A percentile compares a stretch with the other conserved stretches of the same genome.
Conservation (phyloP, 2,888 invertebrate genomes). For the Synanthedon formicaeformis region DNA sequence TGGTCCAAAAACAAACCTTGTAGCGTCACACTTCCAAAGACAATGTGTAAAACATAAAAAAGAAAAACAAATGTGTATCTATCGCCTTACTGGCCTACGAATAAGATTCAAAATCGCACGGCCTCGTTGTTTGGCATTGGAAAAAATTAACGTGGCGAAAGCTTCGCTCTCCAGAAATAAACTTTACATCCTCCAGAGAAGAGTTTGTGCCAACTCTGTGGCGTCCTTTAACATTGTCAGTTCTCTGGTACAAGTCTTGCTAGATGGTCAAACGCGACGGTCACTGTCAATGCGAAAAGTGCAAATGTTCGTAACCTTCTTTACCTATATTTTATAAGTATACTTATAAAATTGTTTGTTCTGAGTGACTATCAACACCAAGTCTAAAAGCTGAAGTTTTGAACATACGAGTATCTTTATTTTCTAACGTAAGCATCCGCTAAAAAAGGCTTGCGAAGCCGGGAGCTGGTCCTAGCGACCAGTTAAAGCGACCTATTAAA, state of each 20-base stretch:
- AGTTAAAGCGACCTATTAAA: no score
- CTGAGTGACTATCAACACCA: no score
- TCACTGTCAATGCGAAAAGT: constrained; percentile 21
- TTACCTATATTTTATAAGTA: no score
- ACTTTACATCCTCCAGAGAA: constrained; percentile 57
- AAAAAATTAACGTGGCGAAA: constrained; percentile 37
- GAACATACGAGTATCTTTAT: no score
- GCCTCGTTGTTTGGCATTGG: constrained; percentile 15
- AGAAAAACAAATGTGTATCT: constrained; percentile 2
- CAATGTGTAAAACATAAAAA: not conserved
- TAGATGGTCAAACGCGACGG: constrained; percentile 31
- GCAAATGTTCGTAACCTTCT: constrained; percentile 16
- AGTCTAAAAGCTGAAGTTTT: no score
- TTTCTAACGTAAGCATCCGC: no score
- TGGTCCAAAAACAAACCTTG: constrained; percentile 1
- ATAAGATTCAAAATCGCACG: constrained; percentile 23
- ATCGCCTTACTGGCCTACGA: constrained; percentile 1
- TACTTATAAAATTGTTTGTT: no score
- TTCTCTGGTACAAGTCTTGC: constrained; percentile 38
- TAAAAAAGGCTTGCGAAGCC: no score
- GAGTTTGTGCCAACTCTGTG: constrained; percentile 47
- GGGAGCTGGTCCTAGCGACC: no score
- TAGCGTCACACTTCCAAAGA: not conserved
- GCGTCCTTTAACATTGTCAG: constrained; percentile 37
- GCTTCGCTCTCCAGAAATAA: constrained; percentile 59